Conservation (phyloP, 2,888 invertebrate species). For the Hydrotaea cyrtoneurina region DNA sequence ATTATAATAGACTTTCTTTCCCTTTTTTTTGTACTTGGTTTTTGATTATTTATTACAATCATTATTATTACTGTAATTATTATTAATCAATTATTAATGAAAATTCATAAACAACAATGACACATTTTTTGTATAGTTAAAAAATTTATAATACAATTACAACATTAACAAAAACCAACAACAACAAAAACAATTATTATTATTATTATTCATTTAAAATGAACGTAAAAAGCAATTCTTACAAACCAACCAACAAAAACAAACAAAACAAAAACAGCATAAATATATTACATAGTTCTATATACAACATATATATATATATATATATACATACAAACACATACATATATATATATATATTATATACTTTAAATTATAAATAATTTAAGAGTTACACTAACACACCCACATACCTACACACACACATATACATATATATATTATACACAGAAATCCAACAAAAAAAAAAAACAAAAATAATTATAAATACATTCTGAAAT, state of each 20-base stretch:
- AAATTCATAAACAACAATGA: constrained; percentile 28
- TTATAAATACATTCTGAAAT: constrained; percentile 60
- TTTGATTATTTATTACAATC: neutral
- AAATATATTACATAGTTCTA: constrained; percentile 40
- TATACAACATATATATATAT: constrained; percentile 45
- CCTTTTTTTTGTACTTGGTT: neutral
- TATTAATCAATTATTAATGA: constrained; percentile 17
- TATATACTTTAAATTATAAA: constrained; percentile 62
- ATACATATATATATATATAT: constrained; percentile 6
- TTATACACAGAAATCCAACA: constrained; percentile 12
- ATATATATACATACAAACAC: constrained; percentile 14
- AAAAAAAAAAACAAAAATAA: constrained; percentile 44
- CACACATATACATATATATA: neutral
- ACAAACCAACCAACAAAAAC: constrained; percentile 20
- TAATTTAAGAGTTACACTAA: constrained; percentile 53
- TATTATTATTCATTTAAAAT: constrained; percentile 64
- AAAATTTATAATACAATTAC: constrained; percentile 36
- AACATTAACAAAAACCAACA: neutral
- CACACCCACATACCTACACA: constrained; percentile 10
- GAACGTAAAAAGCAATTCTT: constrained; percentile 50
- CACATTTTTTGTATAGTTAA: constrained; percentile 41
- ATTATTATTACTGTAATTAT: constrained; percentile 19
- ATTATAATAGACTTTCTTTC: constrained; percentile 7
- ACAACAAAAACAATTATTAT: constrained; percentile 16
- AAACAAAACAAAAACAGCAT: constrained; percentile 22